Evolutionary conservation across 2,113 vertebrate genomes (phyloP), one percentile per base, ranked within the genome.

Genomic region (Buteo buteo): DNA sequence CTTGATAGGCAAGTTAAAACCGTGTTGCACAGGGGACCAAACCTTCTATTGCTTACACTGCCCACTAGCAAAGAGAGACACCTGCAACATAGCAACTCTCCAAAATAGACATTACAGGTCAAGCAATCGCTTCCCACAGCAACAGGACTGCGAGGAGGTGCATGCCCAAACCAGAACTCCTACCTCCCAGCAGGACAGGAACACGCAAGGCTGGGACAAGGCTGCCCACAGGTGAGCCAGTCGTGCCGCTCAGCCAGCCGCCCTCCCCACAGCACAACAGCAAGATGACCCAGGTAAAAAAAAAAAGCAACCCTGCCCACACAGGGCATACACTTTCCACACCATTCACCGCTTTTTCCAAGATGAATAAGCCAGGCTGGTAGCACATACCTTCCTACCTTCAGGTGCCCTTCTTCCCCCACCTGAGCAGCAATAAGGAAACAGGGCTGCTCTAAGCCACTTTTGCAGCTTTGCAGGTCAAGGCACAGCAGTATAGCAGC

Each of bases 391-490:
- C 31, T 69, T 58, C 11, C 15, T 9, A 3, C 6, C 8, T 57
- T 44, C 25, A 13, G 13, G 7, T 26, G 2, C 26, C 8, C 24
- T 57, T 65, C 36, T n/a, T 58, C 61, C 3, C 10, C 6, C 5
- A 31, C 16, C 15, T 26, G 4, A 59, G 20, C 26, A 45, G 8
- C 5, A 21, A 1, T 2, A 10, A 42, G 1, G n/a, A 54, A 65
- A 31, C 0, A 0, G 2, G 9, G 14, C 22, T 32, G 9, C 21
- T 34, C 28, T 31, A 69, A 79, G 29, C 12, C 38, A 10, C 2
- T 64, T 55, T 17, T 36, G 6, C 6, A 61, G 36, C 25, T 31
- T 29, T 19, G 7, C 12, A n/a, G 2, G 1, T 13, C 26, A 26
- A 52, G 24, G 5, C 1, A 1, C 5, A 62, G 24, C 28, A n/a